A percentile compares a stretch with the other conserved stretches of the same genome.
Evolutionary conservation across 2,888 invertebrate species (phyloP).

Genomic region (Himalopsyche kuldschensis): DNA sequence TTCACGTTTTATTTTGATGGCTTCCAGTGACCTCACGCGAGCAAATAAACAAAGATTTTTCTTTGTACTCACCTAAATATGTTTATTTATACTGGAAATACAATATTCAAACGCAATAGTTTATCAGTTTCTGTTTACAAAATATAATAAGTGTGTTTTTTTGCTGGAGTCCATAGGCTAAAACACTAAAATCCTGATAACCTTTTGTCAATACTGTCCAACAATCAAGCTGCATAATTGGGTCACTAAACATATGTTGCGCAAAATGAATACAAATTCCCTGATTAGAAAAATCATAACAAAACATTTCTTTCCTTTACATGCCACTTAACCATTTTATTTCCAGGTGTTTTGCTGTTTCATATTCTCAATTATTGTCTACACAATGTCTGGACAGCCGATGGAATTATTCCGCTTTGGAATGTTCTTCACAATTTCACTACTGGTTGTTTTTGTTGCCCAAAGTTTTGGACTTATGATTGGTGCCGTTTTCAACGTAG

Average conservation of each 20-base stretch:
- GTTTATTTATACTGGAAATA: background rate
- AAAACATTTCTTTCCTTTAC: background rate
- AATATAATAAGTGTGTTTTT: background rate
- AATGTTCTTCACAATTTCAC: constrained; percentile 80
- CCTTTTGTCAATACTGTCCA: background rate
- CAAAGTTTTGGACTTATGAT: constrained; percentile 92
- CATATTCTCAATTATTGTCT: constrained; percentile 74
- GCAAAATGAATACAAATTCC: background rate
- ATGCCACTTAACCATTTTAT: background rate
- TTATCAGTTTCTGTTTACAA: background rate
- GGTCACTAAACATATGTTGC: background rate
- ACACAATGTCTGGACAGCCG: constrained; percentile 90
- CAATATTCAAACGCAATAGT: background rate
- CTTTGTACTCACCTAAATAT: background rate
- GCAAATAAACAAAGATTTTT: background rate
- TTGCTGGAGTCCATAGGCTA: background rate
- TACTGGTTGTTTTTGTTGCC: constrained; percentile 84
- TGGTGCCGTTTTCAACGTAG: constrained; percentile 84
- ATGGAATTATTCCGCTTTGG: constrained; percentile 74
- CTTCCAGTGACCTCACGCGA: background rate
- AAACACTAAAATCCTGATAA: background rate
- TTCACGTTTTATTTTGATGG: background rate
- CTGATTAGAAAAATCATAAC: background rate
- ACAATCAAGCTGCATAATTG: background rate
- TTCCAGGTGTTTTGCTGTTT: constrained; percentile 68